These are phyloP conservation scores for Nothocercus nigrocapillus DNA, from an alignment of 2,113 vertebrate species.

Conservation along the genomic window DNA sequence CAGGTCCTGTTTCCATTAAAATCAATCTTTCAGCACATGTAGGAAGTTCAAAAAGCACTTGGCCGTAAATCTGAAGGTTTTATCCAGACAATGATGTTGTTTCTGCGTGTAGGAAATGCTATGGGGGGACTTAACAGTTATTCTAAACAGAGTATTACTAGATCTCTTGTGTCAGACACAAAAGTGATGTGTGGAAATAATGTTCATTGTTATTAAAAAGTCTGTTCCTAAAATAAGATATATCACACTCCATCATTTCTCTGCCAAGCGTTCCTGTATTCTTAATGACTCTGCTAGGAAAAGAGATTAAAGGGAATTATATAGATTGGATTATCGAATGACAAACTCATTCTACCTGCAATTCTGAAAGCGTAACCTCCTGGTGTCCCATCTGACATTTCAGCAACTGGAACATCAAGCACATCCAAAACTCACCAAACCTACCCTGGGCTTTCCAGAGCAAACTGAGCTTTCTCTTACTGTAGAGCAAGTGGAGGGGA, in stretches of 20 bases:
- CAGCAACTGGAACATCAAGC: not conserved
- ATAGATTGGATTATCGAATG: conserved; percentile 7
- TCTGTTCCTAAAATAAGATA: conserved; percentile 27
- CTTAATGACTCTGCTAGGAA: conserved; percentile 46
- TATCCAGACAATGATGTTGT: not conserved
- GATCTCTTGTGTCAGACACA: conserved; percentile 3
- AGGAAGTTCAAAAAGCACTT: conserved; percentile 34
- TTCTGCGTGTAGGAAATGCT: conserved; percentile 7
- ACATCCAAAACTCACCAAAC: not conserved
- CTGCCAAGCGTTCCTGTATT: conserved; percentile 15
- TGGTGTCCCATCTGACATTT: not conserved
- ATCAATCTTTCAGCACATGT: not conserved
- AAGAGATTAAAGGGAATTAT: conserved; percentile 49
- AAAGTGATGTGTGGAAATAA: not conserved
- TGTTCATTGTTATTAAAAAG: conserved; percentile 7
- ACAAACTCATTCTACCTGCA: conserved; percentile 32
- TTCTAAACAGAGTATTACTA: not conserved
- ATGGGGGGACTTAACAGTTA: not conserved
- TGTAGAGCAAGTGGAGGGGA: not conserved
- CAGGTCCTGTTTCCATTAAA: conserved; percentile 5
- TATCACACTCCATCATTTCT: not conserved
- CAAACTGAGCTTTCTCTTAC: not conserved
- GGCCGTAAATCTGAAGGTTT: conserved; percentile 11
- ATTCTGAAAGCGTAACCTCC: not conserved
- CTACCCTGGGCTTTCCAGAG: not conserved